phyloP scores from a whole-genome alignment of 2,888 invertebrate genomes.

The Epsilonema sp. region DNA sequence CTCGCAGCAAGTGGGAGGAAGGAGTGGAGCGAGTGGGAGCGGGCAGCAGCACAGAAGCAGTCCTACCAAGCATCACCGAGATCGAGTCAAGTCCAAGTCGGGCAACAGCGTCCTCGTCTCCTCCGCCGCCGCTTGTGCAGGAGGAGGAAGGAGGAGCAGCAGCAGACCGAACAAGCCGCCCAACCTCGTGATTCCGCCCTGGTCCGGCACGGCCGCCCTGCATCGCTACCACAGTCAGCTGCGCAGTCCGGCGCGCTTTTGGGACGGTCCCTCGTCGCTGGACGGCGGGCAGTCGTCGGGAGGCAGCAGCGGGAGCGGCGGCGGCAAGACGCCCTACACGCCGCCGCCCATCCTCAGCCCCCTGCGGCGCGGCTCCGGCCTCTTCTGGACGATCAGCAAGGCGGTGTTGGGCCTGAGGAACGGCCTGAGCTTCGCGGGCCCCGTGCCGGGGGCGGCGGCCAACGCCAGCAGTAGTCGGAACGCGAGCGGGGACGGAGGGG shows the following conservation, averaged over 20 bases:
- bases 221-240: background rate
- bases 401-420: too few relatives aligned
- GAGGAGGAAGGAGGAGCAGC: too few relatives aligned
- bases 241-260: constrained; percentile 24
- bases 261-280: constrained; percentile 12
- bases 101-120: too few relatives aligned
- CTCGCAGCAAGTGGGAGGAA: too few relatives aligned
- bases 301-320: constrained; percentile 6
- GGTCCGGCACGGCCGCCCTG: background rate
- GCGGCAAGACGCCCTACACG: constrained; percentile 49
- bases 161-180: background rate
- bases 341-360: constrained; percentile 87
- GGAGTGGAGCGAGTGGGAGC: too few relatives aligned
- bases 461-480: too few relatives aligned
- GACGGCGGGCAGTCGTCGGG: background rate
- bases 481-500: too few relatives aligned
- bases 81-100: background rate
- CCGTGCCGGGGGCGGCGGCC: too few relatives aligned
- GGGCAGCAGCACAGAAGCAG: too few relatives aligned
- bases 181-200: background rate
- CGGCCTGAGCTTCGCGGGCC: too few relatives aligned
- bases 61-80: too few relatives aligned
- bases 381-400: constrained; percentile 42
- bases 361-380: constrained; percentile 62
- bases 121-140: too few relatives aligned